Conservation (phyloP, 2,113 vertebrate genomes). For the Aegithalos caudatus region DNA sequence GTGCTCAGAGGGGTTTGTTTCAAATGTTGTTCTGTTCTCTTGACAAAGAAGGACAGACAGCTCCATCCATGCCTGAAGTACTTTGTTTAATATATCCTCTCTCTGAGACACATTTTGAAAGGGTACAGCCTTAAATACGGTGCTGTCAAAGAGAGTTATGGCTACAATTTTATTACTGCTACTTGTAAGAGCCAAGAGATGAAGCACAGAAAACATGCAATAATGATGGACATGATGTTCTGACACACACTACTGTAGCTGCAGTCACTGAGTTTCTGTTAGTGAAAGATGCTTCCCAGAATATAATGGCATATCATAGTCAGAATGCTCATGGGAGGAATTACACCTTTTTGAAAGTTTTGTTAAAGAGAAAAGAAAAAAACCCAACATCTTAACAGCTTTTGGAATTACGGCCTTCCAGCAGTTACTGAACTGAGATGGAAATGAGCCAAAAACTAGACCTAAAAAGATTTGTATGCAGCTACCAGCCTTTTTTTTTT, state of each 20-base stretch:
- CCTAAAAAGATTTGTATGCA: neutral
- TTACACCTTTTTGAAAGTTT: neutral
- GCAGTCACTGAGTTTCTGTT: neutral
- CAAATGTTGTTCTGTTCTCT: neutral
- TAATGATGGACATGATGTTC: neutral
- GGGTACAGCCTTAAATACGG: neutral
- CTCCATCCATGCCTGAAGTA: neutral
- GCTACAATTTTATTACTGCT: neutral
- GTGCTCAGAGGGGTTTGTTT: neutral
- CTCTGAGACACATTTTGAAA: conserved; percentile 12
- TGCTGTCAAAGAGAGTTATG: conserved; percentile 23
- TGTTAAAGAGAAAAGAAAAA: neutral
- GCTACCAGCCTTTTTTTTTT: neutral
- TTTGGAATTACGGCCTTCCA: neutral
- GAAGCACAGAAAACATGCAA: neutral
- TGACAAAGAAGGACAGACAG: neutral
- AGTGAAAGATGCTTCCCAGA: neutral
- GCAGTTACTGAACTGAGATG: neutral
- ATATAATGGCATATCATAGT: neutral
- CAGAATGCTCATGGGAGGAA: neutral
- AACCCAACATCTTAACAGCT: neutral
- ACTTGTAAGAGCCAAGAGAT: neutral
- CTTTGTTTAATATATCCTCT: conserved; percentile 17
- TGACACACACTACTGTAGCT: rapidly evolving
- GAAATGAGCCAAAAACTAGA: neutral